Evolutionary conservation across 2,888 invertebrate genomes (phyloP).

Genomic region (Tipula helvola): DNA sequence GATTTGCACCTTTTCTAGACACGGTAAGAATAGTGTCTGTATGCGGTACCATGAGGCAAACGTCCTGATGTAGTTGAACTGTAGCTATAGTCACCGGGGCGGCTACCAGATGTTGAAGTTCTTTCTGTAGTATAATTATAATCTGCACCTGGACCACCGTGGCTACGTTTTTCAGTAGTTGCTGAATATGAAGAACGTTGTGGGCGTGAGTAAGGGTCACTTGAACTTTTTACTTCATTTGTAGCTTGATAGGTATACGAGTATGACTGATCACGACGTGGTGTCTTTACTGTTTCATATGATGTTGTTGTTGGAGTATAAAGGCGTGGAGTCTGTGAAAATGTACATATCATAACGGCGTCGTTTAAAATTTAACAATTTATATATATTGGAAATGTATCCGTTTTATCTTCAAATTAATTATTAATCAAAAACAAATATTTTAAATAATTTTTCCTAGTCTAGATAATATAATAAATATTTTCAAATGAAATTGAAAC

Average conservation of each 20-base stretch:
- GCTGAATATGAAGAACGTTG: constrained; percentile 52
- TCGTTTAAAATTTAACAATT: neutral
- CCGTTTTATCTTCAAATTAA: neutral
- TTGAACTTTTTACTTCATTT: constrained; percentile 41
- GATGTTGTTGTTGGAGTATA: constrained; percentile 62
- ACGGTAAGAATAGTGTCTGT: constrained; percentile 79
- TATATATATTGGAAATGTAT: neutral
- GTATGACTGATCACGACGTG: constrained; percentile 69
- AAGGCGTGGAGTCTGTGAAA: constrained; percentile 76
- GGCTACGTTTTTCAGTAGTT: constrained; percentile 54
- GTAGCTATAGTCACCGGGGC: constrained; percentile 76
- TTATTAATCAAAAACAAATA: constrained; percentile 10
- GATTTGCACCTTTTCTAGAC: constrained; percentile 40
- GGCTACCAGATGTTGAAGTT: constrained; percentile 53
- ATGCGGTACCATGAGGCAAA: constrained; percentile 68
- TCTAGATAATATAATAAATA: constrained; percentile 5
- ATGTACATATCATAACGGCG: constrained; percentile 23
- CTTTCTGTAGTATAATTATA: constrained; percentile 67
- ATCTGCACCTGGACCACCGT: constrained; percentile 55
- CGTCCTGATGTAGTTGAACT: constrained; percentile 65
- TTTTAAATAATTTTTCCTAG: constrained; percentile 16
- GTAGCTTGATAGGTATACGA: constrained; percentile 66
- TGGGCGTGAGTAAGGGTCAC: constrained; percentile 46
- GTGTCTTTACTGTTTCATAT: constrained; percentile 43
- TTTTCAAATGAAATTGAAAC: constrained; percentile 32